Evolutionary conservation across 1,140 invertebrate species (phyloP).

Genomic region (Penaeus indicus): DNA sequence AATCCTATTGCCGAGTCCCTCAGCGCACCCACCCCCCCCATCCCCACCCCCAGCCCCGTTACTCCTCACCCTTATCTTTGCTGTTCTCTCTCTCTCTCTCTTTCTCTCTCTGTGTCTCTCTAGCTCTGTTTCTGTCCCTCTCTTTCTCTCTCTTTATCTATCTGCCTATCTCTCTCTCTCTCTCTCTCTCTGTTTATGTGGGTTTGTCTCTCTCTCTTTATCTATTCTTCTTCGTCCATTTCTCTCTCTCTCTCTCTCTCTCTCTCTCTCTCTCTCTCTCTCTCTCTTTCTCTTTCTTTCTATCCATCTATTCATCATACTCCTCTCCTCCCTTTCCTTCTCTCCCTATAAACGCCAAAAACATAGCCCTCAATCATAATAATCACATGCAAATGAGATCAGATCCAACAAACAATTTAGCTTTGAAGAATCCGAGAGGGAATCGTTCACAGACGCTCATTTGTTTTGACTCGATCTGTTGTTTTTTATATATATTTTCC

Average conservation of each 20-base stretch:
- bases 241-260: neutral
- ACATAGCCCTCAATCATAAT: constrained; percentile 49
- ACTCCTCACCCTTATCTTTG: neutral
- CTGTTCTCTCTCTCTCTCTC: neutral
- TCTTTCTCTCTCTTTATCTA: neutral
- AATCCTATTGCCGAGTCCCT: too few relatives aligned
- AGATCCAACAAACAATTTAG: constrained; percentile 42
- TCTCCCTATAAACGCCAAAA: constrained; percentile 40
- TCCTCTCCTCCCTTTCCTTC: neutral
- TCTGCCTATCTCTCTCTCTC: too few relatives aligned
- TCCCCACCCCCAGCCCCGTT: neutral
- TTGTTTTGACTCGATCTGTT: constrained; percentile 26
- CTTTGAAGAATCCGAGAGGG: constrained; percentile 3
- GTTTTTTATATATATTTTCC: too few relatives aligned
- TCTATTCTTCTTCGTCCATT: neutral
- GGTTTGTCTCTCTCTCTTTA: neutral
- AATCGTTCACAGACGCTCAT: constrained; percentile 25
- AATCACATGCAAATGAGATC: constrained; percentile 50
- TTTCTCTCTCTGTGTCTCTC: too few relatives aligned
- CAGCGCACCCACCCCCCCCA: neutral
- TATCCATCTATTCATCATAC: neutral
- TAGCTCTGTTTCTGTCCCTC: too few relatives aligned
- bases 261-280: neutral
- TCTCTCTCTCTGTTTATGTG: too few relatives aligned
- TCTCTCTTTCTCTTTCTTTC: neutral